phyloP scores from a whole-genome alignment of 2,797 vertebrate species.

The Masticophis lateralis region DNA sequence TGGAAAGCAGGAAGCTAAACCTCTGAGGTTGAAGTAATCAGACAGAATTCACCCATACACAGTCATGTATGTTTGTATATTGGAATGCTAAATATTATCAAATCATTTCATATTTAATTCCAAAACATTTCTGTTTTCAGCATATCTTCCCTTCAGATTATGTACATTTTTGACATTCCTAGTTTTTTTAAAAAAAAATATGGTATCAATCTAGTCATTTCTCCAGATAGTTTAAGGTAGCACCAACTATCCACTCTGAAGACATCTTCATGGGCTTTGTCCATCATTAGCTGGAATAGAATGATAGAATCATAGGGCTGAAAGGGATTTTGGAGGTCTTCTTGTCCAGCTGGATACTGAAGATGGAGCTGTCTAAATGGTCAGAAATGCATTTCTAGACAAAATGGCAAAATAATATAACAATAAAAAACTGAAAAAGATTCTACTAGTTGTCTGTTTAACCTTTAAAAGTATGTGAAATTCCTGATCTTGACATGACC shows the following conservation, averaged over 20 bases:
- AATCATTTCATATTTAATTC: constrained; percentile 17
- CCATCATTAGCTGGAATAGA: neutral
- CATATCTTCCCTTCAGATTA: neutral
- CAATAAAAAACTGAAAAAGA: neutral
- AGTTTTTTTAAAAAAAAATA: neutral
- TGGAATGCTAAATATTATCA: neutral
- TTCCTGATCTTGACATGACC: neutral
- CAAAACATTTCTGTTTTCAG: neutral
- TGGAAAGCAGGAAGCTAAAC: constrained; percentile 44
- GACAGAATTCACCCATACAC: constrained; percentile 12
- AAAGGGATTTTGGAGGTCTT: neutral
- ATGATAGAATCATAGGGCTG: neutral
- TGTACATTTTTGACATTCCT: neutral
- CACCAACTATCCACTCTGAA: neutral
- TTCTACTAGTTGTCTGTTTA: neutral
- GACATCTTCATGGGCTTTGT: neutral
- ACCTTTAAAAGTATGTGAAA: neutral
- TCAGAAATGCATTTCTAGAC: neutral
- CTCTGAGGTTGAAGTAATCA: constrained; percentile 49
- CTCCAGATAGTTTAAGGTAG: neutral
- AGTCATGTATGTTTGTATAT: neutral
- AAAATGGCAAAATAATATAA: neutral
- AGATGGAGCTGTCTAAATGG: neutral
- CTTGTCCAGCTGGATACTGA: neutral
- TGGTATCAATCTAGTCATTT: neutral